Base-by-base conservation (phyloP, 2,797 vertebrate genomes). In the Chrosomus eos region DNA sequence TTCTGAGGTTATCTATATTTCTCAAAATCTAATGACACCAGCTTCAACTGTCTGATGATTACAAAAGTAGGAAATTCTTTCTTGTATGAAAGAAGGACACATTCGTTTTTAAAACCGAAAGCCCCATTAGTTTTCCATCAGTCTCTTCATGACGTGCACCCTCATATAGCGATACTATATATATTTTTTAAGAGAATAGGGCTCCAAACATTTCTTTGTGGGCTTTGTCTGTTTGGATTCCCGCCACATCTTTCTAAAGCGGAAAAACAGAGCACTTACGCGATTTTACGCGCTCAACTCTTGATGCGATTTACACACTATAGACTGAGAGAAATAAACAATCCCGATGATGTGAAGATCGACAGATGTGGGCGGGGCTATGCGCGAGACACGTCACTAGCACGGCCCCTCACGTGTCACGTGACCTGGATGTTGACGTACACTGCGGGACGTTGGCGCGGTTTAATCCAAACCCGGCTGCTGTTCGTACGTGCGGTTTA, bases 351-450 rank as follows among this genome's bases (percentile, higher is more conserved):
- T 3, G 1, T 75, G 31, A 21, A 18, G 48, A 68, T 70, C 13
- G 7, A 36, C 0, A 3, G 11, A 16, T 14, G 18, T 67, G 73
- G 64, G 62, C 11, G 48, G 0, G 11, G 0, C 45, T 5, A 0
- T 10, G 8, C 0, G 19, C 0, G 9, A 67, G 7, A 6, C 1
- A 5, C 45, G 33, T 83, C 45, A 68, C 19, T 33, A 45, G 2
- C 64, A 1, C 81, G 78, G 31, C 70, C 58, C 26, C 28, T 58
- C 28, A 8, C 0, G 4, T 18, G 18, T 84, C 85, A 86, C 3
- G 64, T 87, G 85, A 87, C 45, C 18, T 70, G 26, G n/a, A 64
- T 85, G 83, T 87, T 83, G 70, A 68, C 45, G 84, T 81, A 67
- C 70, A 28, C 70, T 4, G 67, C 7, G 26, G 43, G 45, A 53